These are phyloP conservation scores for Calameuta pallipes DNA, from an alignment of 2,888 invertebrate genomes.

Conservation along the genomic window DNA sequence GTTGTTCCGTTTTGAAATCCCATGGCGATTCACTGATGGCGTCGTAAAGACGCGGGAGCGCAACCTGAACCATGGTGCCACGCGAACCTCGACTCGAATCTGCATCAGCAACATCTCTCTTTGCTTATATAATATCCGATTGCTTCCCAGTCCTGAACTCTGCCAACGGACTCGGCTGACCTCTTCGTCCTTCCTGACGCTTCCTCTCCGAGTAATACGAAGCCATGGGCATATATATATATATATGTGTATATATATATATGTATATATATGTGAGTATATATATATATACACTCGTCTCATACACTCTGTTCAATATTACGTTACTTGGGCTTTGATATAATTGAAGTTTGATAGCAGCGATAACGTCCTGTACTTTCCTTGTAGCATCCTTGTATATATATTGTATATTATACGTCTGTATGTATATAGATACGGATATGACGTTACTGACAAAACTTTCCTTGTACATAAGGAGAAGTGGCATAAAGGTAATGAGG, in stretches of 20 bases:
- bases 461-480: not conserved
- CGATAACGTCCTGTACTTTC: conserved; percentile 22
- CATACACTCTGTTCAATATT: not conserved
- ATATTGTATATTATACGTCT: conserved; percentile 3
- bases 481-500: not conserved
- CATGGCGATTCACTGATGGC: conserved; percentile 16
- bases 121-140: conserved; percentile 53
- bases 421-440: not conserved
- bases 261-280: too few species aligned
- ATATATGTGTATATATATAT: too few species aligned
- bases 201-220: conserved; percentile 37
- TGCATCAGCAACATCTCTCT: conserved; percentile 32
- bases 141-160: conserved; percentile 43
- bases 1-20: not conserved
- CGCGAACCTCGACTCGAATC: conserved; percentile 21
- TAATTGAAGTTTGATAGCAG: conserved; percentile 15
- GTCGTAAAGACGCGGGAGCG: conserved; percentile 35
- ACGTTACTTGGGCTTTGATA: conserved; percentile 1
- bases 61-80: conserved; percentile 33
- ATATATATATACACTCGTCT: not conserved
- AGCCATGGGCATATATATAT: not conserved
- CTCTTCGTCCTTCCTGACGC: conserved; percentile 36
- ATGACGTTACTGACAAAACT: not conserved
- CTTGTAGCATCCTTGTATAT: conserved; percentile 14
- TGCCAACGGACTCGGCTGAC: conserved; percentile 33